Base-by-base conservation (phyloP, 35 echinoderm and acorn worm genomes). In the Heliocidaris erythrogramma region DNA sequence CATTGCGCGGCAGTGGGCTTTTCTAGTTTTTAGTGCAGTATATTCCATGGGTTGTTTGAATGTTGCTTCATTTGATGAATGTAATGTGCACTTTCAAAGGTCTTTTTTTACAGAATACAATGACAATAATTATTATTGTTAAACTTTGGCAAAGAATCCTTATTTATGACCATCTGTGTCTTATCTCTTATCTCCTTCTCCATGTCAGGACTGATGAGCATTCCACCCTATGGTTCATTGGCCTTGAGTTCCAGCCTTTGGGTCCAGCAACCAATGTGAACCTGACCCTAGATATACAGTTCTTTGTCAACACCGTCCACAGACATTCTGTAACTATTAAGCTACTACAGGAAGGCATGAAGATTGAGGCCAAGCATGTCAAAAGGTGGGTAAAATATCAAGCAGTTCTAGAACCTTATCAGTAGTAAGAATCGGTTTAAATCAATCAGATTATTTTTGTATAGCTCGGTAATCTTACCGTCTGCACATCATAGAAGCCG, bases 291-390 rank as follows among this genome's bases (percentile, higher is more conserved):
- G 98, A 99, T 96, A 99, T 99, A 60, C 97, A 97, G 94, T 96
- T 93, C 91, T 99, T 99, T 95, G 96, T 97, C n/a, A 96, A 99
- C 49, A 97, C 97, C 3, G 96, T 97, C 8, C 96, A 99, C 59
- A 93, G 97, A 87, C 96, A 96, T 32, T 97, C 95, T 18, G 85
- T 99, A 8, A 90, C 30, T 69, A 99, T 97, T 50, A 93, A 89
- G 4, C 95, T 99, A 86, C 95, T 94, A 71, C 96, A 99, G 47
- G 98, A 99, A 50, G 98, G 98, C 49, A 99, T 99, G 98, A 99
- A 97, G 85, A 97, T 99, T 32, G 98, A 99, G 93, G 98, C 98
- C 48, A 97, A 96, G 84, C 97, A 99, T 99, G 98, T 99, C 59
- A 99, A 92, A 53, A 95, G 96, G 98, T 99, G 59, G 92, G 92